Base-by-base conservation (phyloP, 1,140 invertebrate species). In the Scaptodrosophila lebanonensis region DNA sequence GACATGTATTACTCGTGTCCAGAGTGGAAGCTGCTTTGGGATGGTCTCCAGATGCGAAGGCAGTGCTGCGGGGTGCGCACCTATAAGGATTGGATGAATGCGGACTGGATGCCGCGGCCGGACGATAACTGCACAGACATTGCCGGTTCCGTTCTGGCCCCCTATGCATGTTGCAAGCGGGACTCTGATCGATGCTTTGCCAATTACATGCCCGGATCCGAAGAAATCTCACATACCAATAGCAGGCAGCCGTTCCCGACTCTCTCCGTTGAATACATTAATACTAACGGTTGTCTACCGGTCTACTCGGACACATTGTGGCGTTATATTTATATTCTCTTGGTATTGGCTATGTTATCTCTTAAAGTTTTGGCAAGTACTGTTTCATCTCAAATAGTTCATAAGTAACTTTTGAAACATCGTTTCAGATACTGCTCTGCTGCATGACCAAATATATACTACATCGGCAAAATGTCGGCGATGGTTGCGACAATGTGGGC, bases 21-120 rank as follows among this genome's bases (percentile, higher is more conserved):
- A 0, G 79, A 85, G 17, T 85, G 85, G 85, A 84, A 86, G 29
- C 53, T 86, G 1, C 18, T 79, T 2, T 86, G 85, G 85, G 85
- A 86, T 15, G 57, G 63, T 1, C 12, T 86, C 4, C 85, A 86
- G 30, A 43, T 69, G 42, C 57, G 57, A 1, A 73, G 72, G 17
- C 64, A 86, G 27, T 86, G 85, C 17, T 86, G 85, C 39, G 85
- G 85, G 0, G 85, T 86, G 1, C 17, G 63, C 7, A 59, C 45
- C 39, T 86, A 84, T 42, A 75, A 58, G 27, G 85, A 86, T 20
- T 86, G 85, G 85, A 76, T 85, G 69, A 62, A 58, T 2, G 75
- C 85, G 0, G 63, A 76, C 0, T 86, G 85, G 85, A 84, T 86
- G 75, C 63, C 77, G 1, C 22, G 4, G 2, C 40, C 36, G n/a